phyloP scores from a whole-genome alignment of 1,140 invertebrate genomes.

The Drosophila nannoptera region DNA sequence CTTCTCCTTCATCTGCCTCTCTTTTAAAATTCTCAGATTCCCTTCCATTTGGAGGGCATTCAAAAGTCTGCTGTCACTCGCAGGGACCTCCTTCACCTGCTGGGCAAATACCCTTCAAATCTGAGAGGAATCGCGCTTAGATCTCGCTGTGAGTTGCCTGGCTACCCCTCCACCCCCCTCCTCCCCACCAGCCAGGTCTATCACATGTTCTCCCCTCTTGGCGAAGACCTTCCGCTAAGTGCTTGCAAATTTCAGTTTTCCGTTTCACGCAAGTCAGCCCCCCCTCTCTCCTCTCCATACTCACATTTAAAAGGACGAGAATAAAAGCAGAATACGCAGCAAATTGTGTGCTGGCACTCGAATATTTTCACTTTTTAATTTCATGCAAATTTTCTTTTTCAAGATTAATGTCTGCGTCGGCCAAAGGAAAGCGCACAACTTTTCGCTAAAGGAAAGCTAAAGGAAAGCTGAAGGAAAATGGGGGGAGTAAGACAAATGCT shows the following conservation, averaged over 20 bases:
- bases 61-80: conserved; percentile 1
- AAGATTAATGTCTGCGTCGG: conserved; percentile 67
- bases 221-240: conserved; percentile 41
- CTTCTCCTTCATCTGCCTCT: too few relatives aligned
- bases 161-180: background rate
- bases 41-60: too few relatives aligned
- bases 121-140: background rate
- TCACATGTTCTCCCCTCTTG: background rate
- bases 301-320: background rate
- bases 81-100: background rate
- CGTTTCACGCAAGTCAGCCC: conserved; percentile 45
- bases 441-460: conserved; percentile 38
- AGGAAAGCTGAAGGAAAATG: conserved; percentile 23
- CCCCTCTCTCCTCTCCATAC: too few relatives aligned
- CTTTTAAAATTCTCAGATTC: too few relatives aligned
- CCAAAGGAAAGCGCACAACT: conserved; percentile 45
- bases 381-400: conserved; percentile 74
- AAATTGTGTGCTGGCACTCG: conserved; percentile 21
- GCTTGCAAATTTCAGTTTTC: conserved; percentile 73
- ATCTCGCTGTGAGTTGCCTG: background rate
- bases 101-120: background rate
- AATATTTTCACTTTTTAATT: conserved; percentile 72
- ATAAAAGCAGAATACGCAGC: background rate
- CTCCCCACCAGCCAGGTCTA: background rate
- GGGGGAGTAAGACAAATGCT: too few relatives aligned